Evolutionary conservation across 2,113 vertebrate species (phyloP).

Genomic region (Rhinichthys klamathensis): DNA sequence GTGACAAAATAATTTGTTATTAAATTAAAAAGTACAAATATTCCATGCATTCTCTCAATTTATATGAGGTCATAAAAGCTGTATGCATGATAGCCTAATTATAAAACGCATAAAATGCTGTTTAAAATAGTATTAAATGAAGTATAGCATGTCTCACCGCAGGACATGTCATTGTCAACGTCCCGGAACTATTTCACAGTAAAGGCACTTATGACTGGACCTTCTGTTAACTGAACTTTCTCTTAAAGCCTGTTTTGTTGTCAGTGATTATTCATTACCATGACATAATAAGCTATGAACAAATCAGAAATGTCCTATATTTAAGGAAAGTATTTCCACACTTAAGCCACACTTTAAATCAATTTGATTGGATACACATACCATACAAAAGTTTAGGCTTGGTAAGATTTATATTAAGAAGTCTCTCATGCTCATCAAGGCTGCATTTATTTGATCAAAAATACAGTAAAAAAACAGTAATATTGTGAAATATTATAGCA

Average conservation of each 20-base stretch:
- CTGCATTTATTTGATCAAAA: neutral
- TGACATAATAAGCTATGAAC: constrained; percentile 4
- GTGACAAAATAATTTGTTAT: neutral
- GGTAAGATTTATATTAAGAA: neutral
- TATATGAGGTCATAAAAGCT: neutral
- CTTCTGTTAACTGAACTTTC: neutral
- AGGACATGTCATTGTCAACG: neutral
- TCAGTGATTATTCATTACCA: neutral
- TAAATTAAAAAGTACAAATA: neutral
- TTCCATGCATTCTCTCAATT: neutral
- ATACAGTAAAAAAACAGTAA: neutral
- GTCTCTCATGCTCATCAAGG: neutral
- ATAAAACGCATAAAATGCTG: neutral
- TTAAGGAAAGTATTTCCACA: neutral
- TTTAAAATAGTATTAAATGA: neutral
- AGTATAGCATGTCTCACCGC: neutral
- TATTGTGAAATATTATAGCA: neutral
- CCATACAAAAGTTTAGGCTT: neutral
- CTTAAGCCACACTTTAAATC: neutral
- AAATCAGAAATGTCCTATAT: constrained; percentile 32
- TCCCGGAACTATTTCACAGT: neutral
- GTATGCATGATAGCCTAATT: neutral
- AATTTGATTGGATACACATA: neutral
- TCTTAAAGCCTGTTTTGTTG: constrained; percentile 20
- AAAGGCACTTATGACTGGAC: neutral